These are phyloP conservation scores for Acestrorhynchus altus DNA, from an alignment of 2,797 vertebrate genomes.

Conservation along the genomic window DNA sequence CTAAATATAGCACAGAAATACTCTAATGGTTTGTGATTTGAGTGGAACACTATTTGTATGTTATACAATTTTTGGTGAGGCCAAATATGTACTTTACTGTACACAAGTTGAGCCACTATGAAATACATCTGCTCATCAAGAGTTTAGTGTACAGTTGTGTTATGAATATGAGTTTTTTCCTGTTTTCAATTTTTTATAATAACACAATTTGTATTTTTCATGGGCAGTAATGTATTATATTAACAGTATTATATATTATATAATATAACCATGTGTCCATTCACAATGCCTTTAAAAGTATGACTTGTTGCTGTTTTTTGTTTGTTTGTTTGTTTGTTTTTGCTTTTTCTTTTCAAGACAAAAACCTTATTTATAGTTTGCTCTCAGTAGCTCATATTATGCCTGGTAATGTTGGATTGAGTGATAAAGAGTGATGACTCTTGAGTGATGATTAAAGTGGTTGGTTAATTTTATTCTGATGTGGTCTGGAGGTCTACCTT, in stretches of 20 bases:
- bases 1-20: slow-evolving; percentile 1
- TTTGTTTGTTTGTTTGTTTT: no score
- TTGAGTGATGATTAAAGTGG: slow-evolving; percentile 33
- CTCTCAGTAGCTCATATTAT: slow-evolving; percentile 14
- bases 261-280: slow-evolving; percentile 11
- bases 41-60: not conserved
- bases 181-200: slow-evolving; percentile 7
- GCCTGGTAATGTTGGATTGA: slow-evolving; percentile 5
- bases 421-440: slow-evolving; percentile 21
- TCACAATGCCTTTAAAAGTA: slow-evolving; percentile 23
- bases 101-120: slow-evolving; percentile 48
- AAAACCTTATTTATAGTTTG: slow-evolving; percentile 43
- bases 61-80: slow-evolving; percentile 21
- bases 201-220: slow-evolving; percentile 19
- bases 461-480: slow-evolving; percentile 32
- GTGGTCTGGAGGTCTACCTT: not conserved
- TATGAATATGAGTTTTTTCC: slow-evolving; percentile 1
- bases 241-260: slow-evolving; percentile 40
- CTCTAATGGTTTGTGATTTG: not conserved
- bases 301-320: slow-evolving; percentile 10
- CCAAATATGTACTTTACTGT: slow-evolving; percentile 27
- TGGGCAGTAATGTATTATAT: slow-evolving; percentile 21
- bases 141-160: slow-evolving; percentile 29
- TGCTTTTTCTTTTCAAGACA: slow-evolving; percentile 6
- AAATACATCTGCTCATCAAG: slow-evolving; percentile 34